These are phyloP conservation scores for Caenorhabditis latens DNA, from an alignment of 1,140 invertebrate species.

Conservation along the genomic window DNA sequence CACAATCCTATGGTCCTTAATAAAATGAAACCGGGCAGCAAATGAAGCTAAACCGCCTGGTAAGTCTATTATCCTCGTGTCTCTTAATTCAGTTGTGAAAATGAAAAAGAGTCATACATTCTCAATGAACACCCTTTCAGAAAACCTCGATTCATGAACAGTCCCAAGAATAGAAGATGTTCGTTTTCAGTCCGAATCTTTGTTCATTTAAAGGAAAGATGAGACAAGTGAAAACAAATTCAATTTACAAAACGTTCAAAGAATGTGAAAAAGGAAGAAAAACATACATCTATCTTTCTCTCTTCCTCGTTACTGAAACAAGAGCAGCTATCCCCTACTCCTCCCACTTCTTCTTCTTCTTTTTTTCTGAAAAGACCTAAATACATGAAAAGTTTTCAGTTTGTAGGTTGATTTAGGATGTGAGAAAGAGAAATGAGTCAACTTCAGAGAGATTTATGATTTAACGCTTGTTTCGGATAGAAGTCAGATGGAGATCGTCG, in stretches of 20 bases:
- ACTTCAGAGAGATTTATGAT: too few relatives aligned
- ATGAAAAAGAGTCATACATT: too few relatives aligned
- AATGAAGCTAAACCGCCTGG: too few relatives aligned
- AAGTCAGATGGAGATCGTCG: background rate
- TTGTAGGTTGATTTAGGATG: background rate
- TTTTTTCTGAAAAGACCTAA: background rate
- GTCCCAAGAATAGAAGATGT: background rate
- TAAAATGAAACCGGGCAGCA: too few relatives aligned
- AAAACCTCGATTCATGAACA: too few relatives aligned
- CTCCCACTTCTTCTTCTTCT: too few relatives aligned
- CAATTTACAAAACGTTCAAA: slow-evolving; percentile 19
- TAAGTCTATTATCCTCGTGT: too few relatives aligned
- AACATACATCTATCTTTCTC: background rate
- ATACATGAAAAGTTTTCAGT: background rate
- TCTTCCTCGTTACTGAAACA: background rate
- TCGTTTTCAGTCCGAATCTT: background rate
- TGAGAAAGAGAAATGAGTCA: background rate
- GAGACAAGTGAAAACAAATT: slow-evolving; percentile 30
- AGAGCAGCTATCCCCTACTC: background rate
- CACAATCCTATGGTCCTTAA: too few relatives aligned
- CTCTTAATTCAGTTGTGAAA: too few relatives aligned
- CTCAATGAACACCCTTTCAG: too few relatives aligned
- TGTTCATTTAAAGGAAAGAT: background rate
- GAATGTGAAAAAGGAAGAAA: background rate
- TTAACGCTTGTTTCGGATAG: too few relatives aligned